Evolutionary conservation across 1,140 invertebrate species (phyloP).

Genomic region (Drosophila seguyi): DNA sequence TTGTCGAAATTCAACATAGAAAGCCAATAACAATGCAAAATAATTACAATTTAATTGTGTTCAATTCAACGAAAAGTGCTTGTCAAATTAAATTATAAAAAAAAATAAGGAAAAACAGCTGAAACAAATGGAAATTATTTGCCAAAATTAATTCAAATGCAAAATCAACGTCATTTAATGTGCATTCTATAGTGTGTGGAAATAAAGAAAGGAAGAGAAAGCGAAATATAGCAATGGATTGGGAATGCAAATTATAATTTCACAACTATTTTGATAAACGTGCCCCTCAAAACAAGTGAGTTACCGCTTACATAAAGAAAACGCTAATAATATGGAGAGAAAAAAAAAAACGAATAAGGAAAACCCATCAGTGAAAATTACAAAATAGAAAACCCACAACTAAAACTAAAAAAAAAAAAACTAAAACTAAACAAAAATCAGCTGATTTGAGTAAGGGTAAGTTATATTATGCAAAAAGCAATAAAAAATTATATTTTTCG

Average conservation of each 20-base stretch:
- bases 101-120: conserved; percentile 18
- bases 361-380: conserved; percentile 33
- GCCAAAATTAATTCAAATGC: conserved; percentile 19
- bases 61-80: conserved; percentile 47
- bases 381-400: conserved; percentile 14
- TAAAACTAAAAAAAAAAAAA: no score
- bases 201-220: conserved; percentile 15
- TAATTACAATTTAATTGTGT: conserved; percentile 70
- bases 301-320: conserved; percentile 37
- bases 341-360: conserved; percentile 8
- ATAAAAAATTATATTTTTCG: not conserved
- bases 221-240: not conserved
- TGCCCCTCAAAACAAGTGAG: conserved; percentile 53
- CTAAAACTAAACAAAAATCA: no score
- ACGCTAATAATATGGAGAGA: conserved; percentile 8
- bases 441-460: conserved; percentile 12
- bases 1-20: conserved; percentile 26
- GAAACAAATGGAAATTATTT: conserved; percentile 16
- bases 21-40: conserved; percentile 53
- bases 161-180: conserved; percentile 13
- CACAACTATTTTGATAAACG: conserved; percentile 40
- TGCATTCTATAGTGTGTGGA: conserved; percentile 42
- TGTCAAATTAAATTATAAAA: conserved; percentile 37
- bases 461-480: not conserved
- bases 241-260: conserved; percentile 25